Base-by-base conservation (phyloP, 2,797 vertebrate species). In the Spatula clypeata region DNA sequence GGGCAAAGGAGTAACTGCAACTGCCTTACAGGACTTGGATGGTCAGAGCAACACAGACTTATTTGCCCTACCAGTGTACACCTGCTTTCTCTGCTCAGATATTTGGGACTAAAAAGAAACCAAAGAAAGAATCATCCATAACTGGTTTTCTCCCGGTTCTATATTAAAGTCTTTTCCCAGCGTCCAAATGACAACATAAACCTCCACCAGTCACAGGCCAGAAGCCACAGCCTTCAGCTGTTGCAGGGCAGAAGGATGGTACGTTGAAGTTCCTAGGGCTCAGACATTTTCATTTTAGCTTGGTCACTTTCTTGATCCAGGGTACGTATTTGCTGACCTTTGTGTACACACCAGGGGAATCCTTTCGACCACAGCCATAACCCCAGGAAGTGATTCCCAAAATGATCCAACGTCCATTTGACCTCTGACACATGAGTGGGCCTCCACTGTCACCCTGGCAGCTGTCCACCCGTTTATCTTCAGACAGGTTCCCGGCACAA, bases 371-470 rank as follows among this genome's bases (percentile, higher is more conserved):
- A 44, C 99, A 99, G 85, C 99, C 98, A 11, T 99, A 98, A 36
- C 99, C 99, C 99, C 99, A 99, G n/a, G 99, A 99, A 86, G 99
- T 99, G 94, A 99, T 97, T 38, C 99, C 99, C 24, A 98, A 97
- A 91, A 99, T 98, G 65, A 98, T 97, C 99, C 99, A 99, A n/a
- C 95, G 98, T 17, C 98, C 98, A 0, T 96, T 97, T 73, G 98
- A 90, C 13, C 96, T 98, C 95, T 98, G 98, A 85, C 99, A 99
- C 92, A 98, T 98, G 95, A 99, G 98, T 0, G 99, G 99, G 40
- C 99, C 99, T n/a, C 99, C 99, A 4, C 99, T 99, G 98, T 99
- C 99, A 2, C 99, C 99, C 94, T 99, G 99, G 93, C 99, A 99
- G 94, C 99, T 99, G 97, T 99, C 99, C 91, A 99, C 98, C 4